Evolutionary conservation across 2,888 invertebrate genomes (phyloP), one percentile per base, ranked within the genome.

Genomic region (Cartodere bifasciata): DNA sequence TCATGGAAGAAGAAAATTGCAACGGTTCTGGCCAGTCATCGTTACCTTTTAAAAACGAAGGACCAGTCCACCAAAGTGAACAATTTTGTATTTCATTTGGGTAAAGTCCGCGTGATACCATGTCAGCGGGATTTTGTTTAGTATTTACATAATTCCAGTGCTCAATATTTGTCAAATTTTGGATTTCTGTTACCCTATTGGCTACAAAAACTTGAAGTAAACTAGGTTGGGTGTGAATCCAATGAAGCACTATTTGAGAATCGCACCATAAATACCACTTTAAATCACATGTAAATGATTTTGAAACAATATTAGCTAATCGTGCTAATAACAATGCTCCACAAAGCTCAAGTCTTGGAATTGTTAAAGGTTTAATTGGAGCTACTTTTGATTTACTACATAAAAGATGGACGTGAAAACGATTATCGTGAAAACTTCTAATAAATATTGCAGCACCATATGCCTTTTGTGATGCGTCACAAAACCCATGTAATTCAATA

Each of bases 401-500:
- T 10, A 23, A 7, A 7, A 23, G n/a, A n/a, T n/a, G n/a, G n/a
- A n/a, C n/a, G n/a, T n/a, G n/a, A n/a, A n/a, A n/a, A n/a, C n/a
- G n/a, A n/a, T n/a, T n/a, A n/a, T n/a, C n/a, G n/a, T n/a, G n/a
- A n/a, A n/a, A n/a, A n/a, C n/a, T n/a, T n/a, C n/a, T n/a, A n/a
- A n/a, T n/a, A n/a, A n/a, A n/a, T n/a, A n/a, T n/a, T n/a, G n/a
- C n/a, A 10, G 10, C 23, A 9, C 23, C 23, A 9, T 23, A 23
- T 10, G 23, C 23, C 11, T 9, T 23, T 23, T 23, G 9, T 23
- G 23, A 23, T 7, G 23, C 6, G 10, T 23, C 23, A 23, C 23
- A 9, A 10, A 23, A 23, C 9, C 23, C 23, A 10, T 23, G 23
- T 9, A 23, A 5, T 9, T 23, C 11, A 5, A 23, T 23, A 6